Base-by-base conservation (phyloP, 92 coral and sea anemone genomes). In the Hydrozoanthus gracilis region DNA sequence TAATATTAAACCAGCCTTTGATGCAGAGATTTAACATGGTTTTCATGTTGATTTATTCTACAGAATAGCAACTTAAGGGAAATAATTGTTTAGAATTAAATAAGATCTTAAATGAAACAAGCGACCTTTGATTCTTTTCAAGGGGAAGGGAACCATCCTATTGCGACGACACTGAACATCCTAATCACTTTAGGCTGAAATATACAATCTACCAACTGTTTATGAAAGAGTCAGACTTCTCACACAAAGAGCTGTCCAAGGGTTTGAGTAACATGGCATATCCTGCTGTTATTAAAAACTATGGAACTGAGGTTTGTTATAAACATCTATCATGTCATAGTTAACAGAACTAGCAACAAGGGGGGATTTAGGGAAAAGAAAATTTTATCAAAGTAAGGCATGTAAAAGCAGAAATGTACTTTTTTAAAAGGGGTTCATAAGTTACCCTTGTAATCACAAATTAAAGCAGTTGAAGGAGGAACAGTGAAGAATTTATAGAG, bases 241-340 rank as follows among this genome's bases (percentile, higher is more conserved):
- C 88, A 8, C 89, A 95, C 67, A 89, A 89, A 3, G 91, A 91
- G 8, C 83, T 95, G 48, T 97, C 95, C 85, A 88, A 78, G 49
- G 92, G 94, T 50, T 35, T 92, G 35, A 83, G 90, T 44, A 93
- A 95, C 92, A 97, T 97, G 98, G 93, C 98, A 8, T 95, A 94
- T 56, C 97, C 98, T 16, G 83, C 78, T 4, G 88, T 89, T 61
- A 95, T 97, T 71, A 93, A 95, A 82, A 86, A 88, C 45, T 87
- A 91, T 86, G 99, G 98, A 3, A 86, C 83, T 17, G 89, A 97
- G 93, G 99, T 95, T 87, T 47, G 83, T 58, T 11, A 9, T 8
- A 13, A 3, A 16, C 8, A 15, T 27, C 39, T 27, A 2, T 27
- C 39, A 27, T 27, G 2, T 27, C 39, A 27, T 27, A 27, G 39